Evolutionary conservation across 1,140 invertebrate genomes (phyloP).

Genomic region (Asobara japonica): DNA sequence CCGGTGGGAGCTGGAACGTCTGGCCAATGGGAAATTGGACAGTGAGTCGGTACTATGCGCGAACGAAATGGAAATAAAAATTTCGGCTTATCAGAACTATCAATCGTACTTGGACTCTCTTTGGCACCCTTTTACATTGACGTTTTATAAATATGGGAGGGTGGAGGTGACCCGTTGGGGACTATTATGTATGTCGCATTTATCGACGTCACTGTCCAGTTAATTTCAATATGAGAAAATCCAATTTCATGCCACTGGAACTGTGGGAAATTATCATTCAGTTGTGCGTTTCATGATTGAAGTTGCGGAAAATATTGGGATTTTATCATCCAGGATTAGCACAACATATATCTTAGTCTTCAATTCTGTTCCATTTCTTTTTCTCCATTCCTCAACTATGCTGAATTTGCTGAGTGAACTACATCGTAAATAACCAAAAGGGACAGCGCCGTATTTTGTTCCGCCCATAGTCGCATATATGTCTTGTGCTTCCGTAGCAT

Average conservation of each 20-base stretch:
- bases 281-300: too few relatives aligned
- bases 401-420: not conserved
- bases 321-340: too few relatives aligned
- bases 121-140: not conserved
- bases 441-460: not conserved
- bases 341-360: too few relatives aligned
- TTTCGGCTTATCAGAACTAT: not conserved
- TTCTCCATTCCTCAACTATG: not conserved
- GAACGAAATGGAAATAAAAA: not conserved
- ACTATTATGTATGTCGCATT: not conserved
- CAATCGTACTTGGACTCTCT: not conserved
- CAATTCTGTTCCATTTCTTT: not conserved
- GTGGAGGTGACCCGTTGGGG: not conserved
- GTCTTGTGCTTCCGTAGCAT: not conserved
- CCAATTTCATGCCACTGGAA: too few relatives aligned
- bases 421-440: not conserved
- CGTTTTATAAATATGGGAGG: not conserved
- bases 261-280: too few relatives aligned
- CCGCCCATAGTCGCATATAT: not conserved
- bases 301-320: too few relatives aligned
- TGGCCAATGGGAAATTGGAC: not conserved
- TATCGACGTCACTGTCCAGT: too few relatives aligned
- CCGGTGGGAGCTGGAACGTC: not conserved
- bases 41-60: not conserved
- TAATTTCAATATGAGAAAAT: not conserved